Percentiles rank a stretch among this genome's conserved stretches.
phyloP scores from a whole-genome alignment of 2,113 vertebrate genomes.

The Cyprinodon variegatus region DNA sequence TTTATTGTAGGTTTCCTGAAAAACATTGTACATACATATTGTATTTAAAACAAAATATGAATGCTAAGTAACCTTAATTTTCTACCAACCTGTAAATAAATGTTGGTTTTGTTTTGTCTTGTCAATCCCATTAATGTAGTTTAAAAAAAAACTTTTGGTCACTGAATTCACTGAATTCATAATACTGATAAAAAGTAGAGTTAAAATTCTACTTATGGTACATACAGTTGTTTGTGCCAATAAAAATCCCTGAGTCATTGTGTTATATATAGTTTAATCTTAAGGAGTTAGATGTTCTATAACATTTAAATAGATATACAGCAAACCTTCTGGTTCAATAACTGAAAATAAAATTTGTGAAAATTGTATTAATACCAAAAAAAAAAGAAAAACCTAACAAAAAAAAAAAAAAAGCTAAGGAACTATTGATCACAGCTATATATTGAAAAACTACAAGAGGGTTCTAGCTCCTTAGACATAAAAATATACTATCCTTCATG shows the following conservation, averaged over 20 bases:
- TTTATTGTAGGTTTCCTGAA: too few relatives aligned
- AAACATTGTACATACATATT: too few relatives aligned
- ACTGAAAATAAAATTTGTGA: background rate
- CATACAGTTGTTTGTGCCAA: background rate
- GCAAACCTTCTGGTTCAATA: background rate
- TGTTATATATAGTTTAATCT: background rate
- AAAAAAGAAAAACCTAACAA: background rate
- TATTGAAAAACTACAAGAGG: background rate
- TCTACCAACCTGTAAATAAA: too few relatives aligned
- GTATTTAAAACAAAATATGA: too few relatives aligned
- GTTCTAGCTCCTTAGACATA: background rate
- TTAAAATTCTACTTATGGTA: background rate
- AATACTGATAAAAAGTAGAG: background rate
- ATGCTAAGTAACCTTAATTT: too few relatives aligned
- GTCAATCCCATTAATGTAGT: too few relatives aligned
- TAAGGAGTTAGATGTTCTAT: background rate
- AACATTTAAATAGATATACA: background rate
- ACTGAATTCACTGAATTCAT: too few relatives aligned
- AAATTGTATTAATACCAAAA: background rate
- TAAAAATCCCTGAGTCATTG: background rate
- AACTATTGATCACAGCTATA: background rate
- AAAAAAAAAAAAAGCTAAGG: background rate
- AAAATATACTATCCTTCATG: background rate
- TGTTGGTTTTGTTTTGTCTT: too few relatives aligned
- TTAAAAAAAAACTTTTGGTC: too few relatives aligned